A percentile compares a stretch with the other conserved stretches of the same genome.
phyloP scores from a whole-genome alignment of 2,797 vertebrate genomes.

The Myripristis jacobus region DNA sequence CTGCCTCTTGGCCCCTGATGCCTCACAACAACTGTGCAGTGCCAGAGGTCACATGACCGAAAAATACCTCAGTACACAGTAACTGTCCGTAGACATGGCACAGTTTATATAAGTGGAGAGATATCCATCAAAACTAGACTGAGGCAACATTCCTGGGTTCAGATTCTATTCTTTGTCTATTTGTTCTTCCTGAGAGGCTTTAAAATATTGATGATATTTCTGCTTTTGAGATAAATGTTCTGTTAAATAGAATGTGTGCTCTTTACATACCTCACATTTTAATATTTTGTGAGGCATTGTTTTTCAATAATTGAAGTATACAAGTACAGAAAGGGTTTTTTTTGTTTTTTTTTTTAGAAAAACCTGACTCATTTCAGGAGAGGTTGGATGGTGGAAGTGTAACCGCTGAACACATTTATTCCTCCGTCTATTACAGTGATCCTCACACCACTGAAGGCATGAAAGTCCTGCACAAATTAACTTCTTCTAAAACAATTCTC shows the following conservation, averaged over 20 bases:
- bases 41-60: constrained; percentile 46
- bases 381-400: too few species aligned
- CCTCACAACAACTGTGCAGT: constrained; percentile 51
- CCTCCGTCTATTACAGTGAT: too few species aligned
- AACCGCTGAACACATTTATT: too few species aligned
- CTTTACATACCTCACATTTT: not conserved
- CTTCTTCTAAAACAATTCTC: too few species aligned
- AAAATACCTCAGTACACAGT: constrained; percentile 32
- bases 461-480: too few species aligned
- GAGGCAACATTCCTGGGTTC: constrained; percentile 1
- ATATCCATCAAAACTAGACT: not conserved
- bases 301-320: too few species aligned
- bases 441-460: too few species aligned
- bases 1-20: constrained; percentile 49
- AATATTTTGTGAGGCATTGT: not conserved
- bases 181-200: not conserved
- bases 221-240: too few species aligned
- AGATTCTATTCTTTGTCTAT: not conserved
- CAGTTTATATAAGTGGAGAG: not conserved
- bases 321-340: too few species aligned
- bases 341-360: too few species aligned
- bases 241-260: not conserved
- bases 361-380: too few species aligned
- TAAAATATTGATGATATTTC: too few species aligned
- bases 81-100: constrained; percentile 19